phyloP scores from a whole-genome alignment of 92 coral and sea anemone genomes.

The Epizoanthus rinbou region DNA sequence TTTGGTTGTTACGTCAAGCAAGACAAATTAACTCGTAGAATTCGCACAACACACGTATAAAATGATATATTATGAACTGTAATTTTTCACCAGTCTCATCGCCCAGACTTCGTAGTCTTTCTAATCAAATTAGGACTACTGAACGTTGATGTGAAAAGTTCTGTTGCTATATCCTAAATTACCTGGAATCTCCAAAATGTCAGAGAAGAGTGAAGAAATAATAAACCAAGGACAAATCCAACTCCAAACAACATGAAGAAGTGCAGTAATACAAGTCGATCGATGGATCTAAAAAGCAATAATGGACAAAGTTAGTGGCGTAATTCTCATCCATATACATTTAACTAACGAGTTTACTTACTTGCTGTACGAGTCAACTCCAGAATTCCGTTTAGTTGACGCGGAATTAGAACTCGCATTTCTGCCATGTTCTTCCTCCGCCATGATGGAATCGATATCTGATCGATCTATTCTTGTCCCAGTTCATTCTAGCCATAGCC shows the following conservation, averaged over 20 bases:
- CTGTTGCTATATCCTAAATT: background rate
- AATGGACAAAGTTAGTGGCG: constrained; percentile 7
- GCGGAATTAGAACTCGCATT: constrained; percentile 18
- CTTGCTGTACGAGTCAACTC: constrained; percentile 45
- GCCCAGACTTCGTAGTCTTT: background rate
- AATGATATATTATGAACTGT: too few species aligned
- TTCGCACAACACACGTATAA: too few species aligned
- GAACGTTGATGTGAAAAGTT: background rate
- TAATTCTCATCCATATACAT: background rate
- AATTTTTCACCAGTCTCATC: background rate
- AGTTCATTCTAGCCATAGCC: background rate
- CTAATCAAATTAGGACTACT: background rate
- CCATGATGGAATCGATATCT: constrained; percentile 29
- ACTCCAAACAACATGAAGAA: constrained; percentile 85
- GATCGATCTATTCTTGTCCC: background rate
- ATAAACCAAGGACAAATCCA: constrained; percentile 80
- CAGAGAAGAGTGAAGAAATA: constrained; percentile 83
- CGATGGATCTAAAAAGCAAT: constrained; percentile 60
- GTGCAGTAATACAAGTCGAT: constrained; percentile 83
- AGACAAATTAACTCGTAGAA: background rate
- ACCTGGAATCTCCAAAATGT: constrained; percentile 94
- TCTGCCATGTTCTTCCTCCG: constrained; percentile 33
- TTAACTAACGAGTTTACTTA: constrained; percentile 19
- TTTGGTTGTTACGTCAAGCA: background rate
- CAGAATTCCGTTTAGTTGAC: constrained; percentile 32